These are phyloP conservation scores for Andrena hattorfiana DNA, from an alignment of 2,888 invertebrate species.

Conservation along the genomic window DNA sequence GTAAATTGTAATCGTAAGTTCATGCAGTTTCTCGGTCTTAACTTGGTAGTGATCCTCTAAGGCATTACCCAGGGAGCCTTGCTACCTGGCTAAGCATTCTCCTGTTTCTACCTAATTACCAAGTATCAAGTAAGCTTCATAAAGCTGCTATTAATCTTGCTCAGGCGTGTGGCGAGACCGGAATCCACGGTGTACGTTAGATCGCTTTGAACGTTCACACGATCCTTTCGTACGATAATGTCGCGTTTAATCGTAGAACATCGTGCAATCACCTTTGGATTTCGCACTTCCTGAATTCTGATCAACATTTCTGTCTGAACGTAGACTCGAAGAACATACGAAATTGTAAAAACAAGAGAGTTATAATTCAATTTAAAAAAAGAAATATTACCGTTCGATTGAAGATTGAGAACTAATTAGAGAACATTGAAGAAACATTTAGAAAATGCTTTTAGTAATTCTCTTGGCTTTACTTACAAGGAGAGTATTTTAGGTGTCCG, in stretches of 20 bases:
- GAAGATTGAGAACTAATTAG: background rate
- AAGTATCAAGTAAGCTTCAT: slow-evolving; percentile 56
- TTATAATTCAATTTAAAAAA: no score
- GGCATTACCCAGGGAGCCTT: slow-evolving; percentile 55
- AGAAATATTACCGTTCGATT: background rate
- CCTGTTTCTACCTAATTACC: slow-evolving; percentile 70
- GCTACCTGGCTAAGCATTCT: slow-evolving; percentile 63
- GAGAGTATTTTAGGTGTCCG: no score
- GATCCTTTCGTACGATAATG: slow-evolving; percentile 3
- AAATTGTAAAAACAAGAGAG: no score
- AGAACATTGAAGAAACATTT: background rate
- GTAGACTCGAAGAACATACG: background rate
- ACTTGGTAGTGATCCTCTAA: slow-evolving; percentile 58
- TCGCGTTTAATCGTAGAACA: background rate
- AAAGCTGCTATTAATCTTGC: slow-evolving; percentile 69
- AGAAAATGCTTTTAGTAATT: background rate
- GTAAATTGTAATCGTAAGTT: slow-evolving; percentile 67
- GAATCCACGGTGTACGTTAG: slow-evolving; percentile 21
- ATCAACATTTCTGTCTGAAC: no score
- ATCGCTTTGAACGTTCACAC: slow-evolving; percentile 19
- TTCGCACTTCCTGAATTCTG: background rate
- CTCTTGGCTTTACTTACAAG: background rate
- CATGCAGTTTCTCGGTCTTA: slow-evolving; percentile 58
- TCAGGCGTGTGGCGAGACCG: slow-evolving; percentile 41
- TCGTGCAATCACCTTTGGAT: background rate